Evolutionary conservation across 2,113 vertebrate genomes (phyloP), one percentile per base, ranked within the genome.

Genomic region (Pseudolaguvia tuberculata): DNA sequence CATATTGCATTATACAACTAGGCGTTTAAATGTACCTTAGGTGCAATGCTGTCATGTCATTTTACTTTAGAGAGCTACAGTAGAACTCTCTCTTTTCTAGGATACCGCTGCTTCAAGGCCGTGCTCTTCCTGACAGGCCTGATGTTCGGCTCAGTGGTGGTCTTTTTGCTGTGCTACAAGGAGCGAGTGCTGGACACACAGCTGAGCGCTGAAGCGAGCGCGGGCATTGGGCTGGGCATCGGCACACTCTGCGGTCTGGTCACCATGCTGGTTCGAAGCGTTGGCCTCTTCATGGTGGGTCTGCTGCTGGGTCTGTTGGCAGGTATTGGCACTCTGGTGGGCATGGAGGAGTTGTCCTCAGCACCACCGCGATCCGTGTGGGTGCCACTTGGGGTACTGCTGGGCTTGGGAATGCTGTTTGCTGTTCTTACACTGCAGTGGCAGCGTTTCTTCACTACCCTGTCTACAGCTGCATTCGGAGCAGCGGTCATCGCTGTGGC

Each of bases 151-250:
- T 98, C 96, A 0, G 90, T 97, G 77, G 92, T 99, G 86, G 97
- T 99, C 92, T 99, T 99, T 89, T 92, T 97, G 92, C 90, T 99
- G 78, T 99, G 96, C 91, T 95, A 98, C 90, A 96, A 97, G 89
- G 95, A 99, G 87, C 90, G 95, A 78, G 94, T 99, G 79, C 90
- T 98, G 89, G 96, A 99, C 91, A 97, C 96, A 0, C 95, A 96
- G 89, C 92, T 99, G 88, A 97, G 94, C 1, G 92, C 92, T 58
- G 95, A 97, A 88, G 96, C 96, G 70, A 95, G 94, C 0, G 94
- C 94, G 39, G 96, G 96, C 89, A 95, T 99, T 0, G 95, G 95
- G 1, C 86, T 98, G 83, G 95, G 94, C 89, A 95, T 98, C 0
- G 96, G 96, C 31, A 91, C 96, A 77, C 92, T 99, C 65, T 99